Evolutionary conservation across 2,888 invertebrate genomes (phyloP), one percentile per base, ranked within the genome.

Genomic region (Drosophila paranaensis): DNA sequence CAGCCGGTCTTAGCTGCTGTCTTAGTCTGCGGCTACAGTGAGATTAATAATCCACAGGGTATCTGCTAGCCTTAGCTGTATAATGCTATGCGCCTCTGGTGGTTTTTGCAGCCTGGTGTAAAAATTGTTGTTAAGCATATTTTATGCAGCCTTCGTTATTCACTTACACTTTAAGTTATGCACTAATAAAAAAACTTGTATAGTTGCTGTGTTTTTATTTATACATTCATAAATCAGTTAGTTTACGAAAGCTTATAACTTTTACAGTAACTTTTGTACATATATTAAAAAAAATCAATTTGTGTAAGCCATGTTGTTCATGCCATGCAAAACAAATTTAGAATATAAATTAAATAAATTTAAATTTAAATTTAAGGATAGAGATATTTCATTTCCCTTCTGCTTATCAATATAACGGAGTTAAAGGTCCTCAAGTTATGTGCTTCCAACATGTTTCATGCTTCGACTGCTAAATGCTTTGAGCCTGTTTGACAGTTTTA

Each of bases 41-140:
- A 20, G 20, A 20, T 20, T 20, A 20, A 30, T 30, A 16, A 6
- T 14, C 30, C 27, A 45, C 14, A 27, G 54, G 16, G 27, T 60
- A 39, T 45, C 30, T 30, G 1, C 37, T 30, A 43, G 43, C 25
- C 10, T 3, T 30, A 16, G 27, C 2, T 16, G 6, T 11, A 14
- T 40, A 27, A 27, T 46, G 46, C 5, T 9, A 53, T 56, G 39
- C 42, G 51, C 25, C 40, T 46, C 39, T 60, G 30, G n/a, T 14
- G 43, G 53, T 25, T 75, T 74, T 25, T n/a, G 43, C 46, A 54
- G 39, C 55, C 39, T 39, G 68, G 48, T 61, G 58, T 58, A 55
- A 65, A 71, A 69, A 51, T 67, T 77, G 60, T 40, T 70, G 58
- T 45, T 54, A 60, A 77, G 68, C 77, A 81, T 82, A 73, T 73